phyloP scores from a whole-genome alignment of 2,888 invertebrate species.

The Camptogramma bilineatum region DNA sequence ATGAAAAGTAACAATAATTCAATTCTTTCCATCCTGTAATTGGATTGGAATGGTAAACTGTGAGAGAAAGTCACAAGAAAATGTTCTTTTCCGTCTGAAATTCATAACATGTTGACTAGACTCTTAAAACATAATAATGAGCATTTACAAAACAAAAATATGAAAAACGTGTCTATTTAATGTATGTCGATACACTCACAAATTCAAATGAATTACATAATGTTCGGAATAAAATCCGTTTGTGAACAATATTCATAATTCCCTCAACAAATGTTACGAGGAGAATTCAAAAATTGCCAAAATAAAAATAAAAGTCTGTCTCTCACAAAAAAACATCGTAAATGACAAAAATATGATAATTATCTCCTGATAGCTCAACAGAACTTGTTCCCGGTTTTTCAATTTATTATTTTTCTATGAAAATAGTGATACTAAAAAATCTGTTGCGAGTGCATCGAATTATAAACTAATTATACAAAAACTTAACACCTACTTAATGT shows the following conservation, averaged over 20 bases:
- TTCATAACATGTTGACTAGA: slow-evolving; percentile 82
- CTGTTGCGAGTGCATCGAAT: slow-evolving; percentile 68
- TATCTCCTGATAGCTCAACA: not conserved
- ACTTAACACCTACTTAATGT: slow-evolving; percentile 73
- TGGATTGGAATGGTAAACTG: slow-evolving; percentile 56
- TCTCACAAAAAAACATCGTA: no score
- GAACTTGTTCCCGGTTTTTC: not conserved
- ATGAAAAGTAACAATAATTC: not conserved
- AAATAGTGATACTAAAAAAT: slow-evolving; percentile 38
- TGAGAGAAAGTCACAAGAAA: slow-evolving; percentile 51
- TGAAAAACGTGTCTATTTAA: slow-evolving; percentile 39
- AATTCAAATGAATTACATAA: slow-evolving; percentile 15
- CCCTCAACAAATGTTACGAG: no score
- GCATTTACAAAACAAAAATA: slow-evolving; percentile 80
- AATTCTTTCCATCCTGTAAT: slow-evolving; percentile 4
- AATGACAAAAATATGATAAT: no score
- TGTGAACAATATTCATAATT: not conserved
- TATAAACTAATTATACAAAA: slow-evolving; percentile 62
- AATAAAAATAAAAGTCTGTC: no score
- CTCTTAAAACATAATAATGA: slow-evolving; percentile 83
- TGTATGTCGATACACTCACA: slow-evolving; percentile 55
- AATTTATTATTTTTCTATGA: not conserved
- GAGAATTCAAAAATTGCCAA: no score
- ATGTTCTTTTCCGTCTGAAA: slow-evolving; percentile 70
- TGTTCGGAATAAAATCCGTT: not conserved